phyloP scores from a whole-genome alignment of 2,113 vertebrate species.

The Alligator mississippiensis region DNA sequence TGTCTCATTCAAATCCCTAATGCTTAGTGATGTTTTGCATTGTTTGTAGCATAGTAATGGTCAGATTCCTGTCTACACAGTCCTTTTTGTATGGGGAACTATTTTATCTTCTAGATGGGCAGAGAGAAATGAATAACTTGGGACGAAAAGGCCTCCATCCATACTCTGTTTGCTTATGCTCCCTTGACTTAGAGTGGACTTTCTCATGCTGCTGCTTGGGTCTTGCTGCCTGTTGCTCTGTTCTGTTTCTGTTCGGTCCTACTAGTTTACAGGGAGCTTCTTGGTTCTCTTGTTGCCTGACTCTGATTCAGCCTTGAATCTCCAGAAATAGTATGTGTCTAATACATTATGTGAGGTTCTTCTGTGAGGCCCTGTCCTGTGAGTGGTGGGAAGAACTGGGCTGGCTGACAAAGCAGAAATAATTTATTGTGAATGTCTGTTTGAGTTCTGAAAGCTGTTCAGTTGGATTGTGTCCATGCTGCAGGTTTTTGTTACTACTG shows the following conservation, averaged over 20 bases:
- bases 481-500: background rate
- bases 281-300: background rate
- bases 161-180: background rate
- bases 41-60: accelerated
- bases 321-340: constrained; percentile 28
- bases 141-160: background rate
- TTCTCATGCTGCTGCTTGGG: background rate
- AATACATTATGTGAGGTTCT: background rate
- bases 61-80: background rate
- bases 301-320: constrained; percentile 33
- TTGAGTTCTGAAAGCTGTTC: constrained; percentile 36
- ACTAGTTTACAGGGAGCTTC: background rate
- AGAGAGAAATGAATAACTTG: accelerated
- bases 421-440: background rate
- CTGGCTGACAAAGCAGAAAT: background rate
- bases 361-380: background rate
- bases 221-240: background rate
- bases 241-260: background rate
- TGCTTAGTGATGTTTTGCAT: background rate
- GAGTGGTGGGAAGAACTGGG: background rate
- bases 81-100: accelerated
- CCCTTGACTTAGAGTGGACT: background rate
- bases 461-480: background rate
- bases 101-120: background rate
- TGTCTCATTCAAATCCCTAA: background rate